A percentile compares a stretch with the other conserved stretches of the same genome.
These are phyloP conservation scores for Alces alces DNA, from an alignment of 2,113 vertebrate species.

Conservation along the genomic window DNA sequence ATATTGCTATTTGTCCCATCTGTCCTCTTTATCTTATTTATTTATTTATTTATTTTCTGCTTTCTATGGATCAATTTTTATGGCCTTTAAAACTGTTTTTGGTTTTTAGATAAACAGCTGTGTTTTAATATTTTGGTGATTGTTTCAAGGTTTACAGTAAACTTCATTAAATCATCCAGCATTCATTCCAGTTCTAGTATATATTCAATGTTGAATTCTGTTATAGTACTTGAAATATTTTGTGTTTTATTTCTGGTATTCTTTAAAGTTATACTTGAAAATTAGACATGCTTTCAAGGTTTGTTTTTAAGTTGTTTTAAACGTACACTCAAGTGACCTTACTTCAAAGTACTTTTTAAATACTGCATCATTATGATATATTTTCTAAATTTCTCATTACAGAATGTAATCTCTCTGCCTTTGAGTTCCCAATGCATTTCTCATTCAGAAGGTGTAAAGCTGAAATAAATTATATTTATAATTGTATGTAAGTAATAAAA, in stretches of 20 bases:
- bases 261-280: not conserved
- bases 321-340: not conserved
- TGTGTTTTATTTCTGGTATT: not conserved
- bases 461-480: not conserved
- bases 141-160: not conserved
- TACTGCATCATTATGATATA: not conserved
- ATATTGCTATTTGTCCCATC: not conserved
- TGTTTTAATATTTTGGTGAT: not conserved
- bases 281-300: not conserved
- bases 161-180: not conserved
- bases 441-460: not conserved
- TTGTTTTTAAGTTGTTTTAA: not conserved
- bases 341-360: not conserved
- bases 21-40: not conserved
- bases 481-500: not conserved
- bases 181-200: not conserved
- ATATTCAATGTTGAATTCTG: not conserved
- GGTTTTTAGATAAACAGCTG: not conserved
- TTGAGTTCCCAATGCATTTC: not conserved
- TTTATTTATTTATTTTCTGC: not conserved
- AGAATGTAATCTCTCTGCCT: not conserved
- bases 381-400: not conserved
- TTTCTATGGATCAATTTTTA: not conserved
- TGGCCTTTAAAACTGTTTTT: not conserved
- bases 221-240: not conserved